Evolutionary conservation across 2,113 vertebrate genomes (phyloP), one percentile per base, ranked within the genome.

Genomic region (Oceanites oceanicus): DNA sequence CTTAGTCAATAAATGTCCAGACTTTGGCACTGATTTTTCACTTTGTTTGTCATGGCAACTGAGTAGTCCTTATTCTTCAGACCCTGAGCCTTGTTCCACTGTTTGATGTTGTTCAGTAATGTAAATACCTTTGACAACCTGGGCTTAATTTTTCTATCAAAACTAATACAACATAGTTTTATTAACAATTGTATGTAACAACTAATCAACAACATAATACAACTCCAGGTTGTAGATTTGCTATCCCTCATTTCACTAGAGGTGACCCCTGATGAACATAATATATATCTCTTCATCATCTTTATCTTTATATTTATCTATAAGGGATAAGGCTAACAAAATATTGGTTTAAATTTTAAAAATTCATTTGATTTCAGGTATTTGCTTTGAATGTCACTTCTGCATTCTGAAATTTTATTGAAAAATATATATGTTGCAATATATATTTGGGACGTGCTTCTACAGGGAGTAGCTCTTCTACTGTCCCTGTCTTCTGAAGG

Each of bases 1-100:
- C 53, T 91, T 55, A 93, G 70, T 94, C 94, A 96, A 90, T 96
- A 94, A 72, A 91, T 76, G 87, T 79, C 81, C 77, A 72, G 87
- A 90, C 81, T 84, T 91, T 70, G 87, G 52, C 74, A 93, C 32
- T 15, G 58, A 78, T 85, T 95, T 94, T 87, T 91, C 21, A 36
- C 40, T 90, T 68, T 86, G 7, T 59, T 93, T 89, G 91, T 92
- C 85, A 82, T 79, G 71, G 73, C 53, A 93, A 94, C 86, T 26
- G 49, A 65, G 25, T 23, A 63, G 53, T 68, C 44, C 63, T 78
- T 91, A 38, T 65, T 96, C 77, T 91, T 90, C 42, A 72, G 26
- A 68, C 45, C 10, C 8, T 44, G n/a, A 87, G 15, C 14, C 27
- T 91, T 85, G 5, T 84, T 86, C 75, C 29, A 55, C 65, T 82